These are phyloP conservation scores for Hypsibius dujardini DNA, from an alignment of 1,140 invertebrate species.

Conservation along the genomic window DNA sequence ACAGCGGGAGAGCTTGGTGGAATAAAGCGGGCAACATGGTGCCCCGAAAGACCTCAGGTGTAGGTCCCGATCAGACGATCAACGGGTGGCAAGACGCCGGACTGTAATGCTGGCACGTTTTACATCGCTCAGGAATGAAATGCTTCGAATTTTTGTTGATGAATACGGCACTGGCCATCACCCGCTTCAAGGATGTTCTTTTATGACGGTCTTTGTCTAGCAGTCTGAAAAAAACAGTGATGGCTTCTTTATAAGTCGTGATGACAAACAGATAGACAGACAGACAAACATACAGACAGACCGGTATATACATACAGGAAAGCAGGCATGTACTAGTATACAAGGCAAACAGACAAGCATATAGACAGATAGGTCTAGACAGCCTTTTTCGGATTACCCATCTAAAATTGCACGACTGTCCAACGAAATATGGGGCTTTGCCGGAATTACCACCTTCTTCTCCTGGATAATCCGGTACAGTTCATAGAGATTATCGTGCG, in stretches of 20 bases:
- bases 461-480: slow-evolving; percentile 66
- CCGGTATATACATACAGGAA: too few relatives aligned
- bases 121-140: background rate
- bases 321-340: too few relatives aligned
- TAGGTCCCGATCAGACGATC: background rate
- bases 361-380: too few relatives aligned
- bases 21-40: too few relatives aligned
- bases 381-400: background rate
- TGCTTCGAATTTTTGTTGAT: background rate
- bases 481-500: slow-evolving; percentile 50
- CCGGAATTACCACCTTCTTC: slow-evolving; percentile 33
- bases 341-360: too few relatives aligned
- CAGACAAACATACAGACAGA: too few relatives aligned
- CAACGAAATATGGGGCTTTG: background rate
- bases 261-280: too few relatives aligned
- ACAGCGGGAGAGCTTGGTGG: too few relatives aligned
- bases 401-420: background rate
- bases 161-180: background rate
- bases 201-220: background rate
- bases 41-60: background rate
- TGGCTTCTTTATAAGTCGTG: too few relatives aligned
- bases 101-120: slow-evolving; percentile 6
- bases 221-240: background rate
- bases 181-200: background rate
- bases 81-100: background rate